These are phyloP conservation scores for Omphaloscelis lunosa DNA, from an alignment of 2,888 invertebrate species.

Conservation along the genomic window DNA sequence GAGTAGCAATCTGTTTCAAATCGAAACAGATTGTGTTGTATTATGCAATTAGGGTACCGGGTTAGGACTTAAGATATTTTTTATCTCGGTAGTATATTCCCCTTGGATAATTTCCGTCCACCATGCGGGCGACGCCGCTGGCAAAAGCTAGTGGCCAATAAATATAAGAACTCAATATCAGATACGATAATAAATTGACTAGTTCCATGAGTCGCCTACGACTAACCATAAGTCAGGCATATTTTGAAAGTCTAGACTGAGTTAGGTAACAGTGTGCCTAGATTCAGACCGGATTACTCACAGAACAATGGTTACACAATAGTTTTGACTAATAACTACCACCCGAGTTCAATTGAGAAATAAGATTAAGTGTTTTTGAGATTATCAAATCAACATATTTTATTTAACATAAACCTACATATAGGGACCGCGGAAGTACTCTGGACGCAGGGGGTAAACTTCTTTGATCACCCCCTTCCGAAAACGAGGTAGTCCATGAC, in stretches of 20 bases:
- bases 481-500: too few species aligned
- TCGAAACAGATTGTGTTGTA: too few species aligned
- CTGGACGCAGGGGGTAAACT: too few species aligned
- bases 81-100: not conserved
- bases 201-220: slow-evolving; percentile 33
- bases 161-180: slow-evolving; percentile 5
- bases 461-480: too few species aligned
- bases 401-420: too few species aligned
- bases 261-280: slow-evolving; percentile 41
- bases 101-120: not conserved
- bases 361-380: not conserved
- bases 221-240: slow-evolving; percentile 33
- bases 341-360: not conserved
- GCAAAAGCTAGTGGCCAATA: not conserved
- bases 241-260: slow-evolving; percentile 45
- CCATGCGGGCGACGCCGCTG: too few species aligned
- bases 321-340: slow-evolving; percentile 44
- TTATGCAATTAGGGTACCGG: too few species aligned
- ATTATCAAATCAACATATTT: not conserved
- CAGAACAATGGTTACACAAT: slow-evolving; percentile 54
- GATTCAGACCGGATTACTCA: slow-evolving; percentile 51
- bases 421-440: too few species aligned
- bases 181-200: slow-evolving; percentile 19
- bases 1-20: too few species aligned
- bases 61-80: too few species aligned